phyloP scores from a whole-genome alignment of 2,113 vertebrate genomes.

The Cnemophilus loriae region DNA sequence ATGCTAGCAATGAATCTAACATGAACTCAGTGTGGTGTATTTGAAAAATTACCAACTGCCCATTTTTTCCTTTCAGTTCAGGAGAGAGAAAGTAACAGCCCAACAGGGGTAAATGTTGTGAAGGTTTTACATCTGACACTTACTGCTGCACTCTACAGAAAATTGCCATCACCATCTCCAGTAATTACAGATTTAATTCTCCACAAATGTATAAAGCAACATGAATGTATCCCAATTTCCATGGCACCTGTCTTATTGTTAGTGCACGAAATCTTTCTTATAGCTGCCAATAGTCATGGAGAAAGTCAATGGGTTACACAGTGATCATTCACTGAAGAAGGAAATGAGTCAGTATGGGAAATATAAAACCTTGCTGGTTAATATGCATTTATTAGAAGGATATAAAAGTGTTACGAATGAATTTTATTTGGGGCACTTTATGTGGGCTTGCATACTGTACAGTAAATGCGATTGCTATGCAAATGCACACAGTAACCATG shows the following conservation, averaged over 20 bases:
- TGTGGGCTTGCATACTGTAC: neutral
- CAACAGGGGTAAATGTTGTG: neutral
- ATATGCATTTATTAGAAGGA: neutral
- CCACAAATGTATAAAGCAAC: neutral
- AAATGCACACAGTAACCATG: neutral
- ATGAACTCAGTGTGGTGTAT: neutral
- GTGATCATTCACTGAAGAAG: neutral
- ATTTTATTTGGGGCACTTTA: neutral
- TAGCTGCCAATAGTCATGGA: neutral
- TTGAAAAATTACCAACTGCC: neutral
- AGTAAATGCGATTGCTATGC: slow-evolving; percentile 9
- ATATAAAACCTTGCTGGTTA: neutral
- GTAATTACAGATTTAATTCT: slow-evolving; percentile 1
- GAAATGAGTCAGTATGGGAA: neutral
- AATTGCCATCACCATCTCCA: neutral
- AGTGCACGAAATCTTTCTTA: neutral
- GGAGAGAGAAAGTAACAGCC: neutral
- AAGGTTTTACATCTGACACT: neutral
- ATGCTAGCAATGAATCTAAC: neutral
- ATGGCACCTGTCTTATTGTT: neutral
- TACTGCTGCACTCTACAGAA: neutral
- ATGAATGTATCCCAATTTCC: neutral
- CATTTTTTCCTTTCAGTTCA: neutral
- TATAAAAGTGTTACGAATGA: neutral
- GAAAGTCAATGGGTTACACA: neutral